phyloP scores from a whole-genome alignment of 2,797 vertebrate species.

The Argyrosomus regius region DNA sequence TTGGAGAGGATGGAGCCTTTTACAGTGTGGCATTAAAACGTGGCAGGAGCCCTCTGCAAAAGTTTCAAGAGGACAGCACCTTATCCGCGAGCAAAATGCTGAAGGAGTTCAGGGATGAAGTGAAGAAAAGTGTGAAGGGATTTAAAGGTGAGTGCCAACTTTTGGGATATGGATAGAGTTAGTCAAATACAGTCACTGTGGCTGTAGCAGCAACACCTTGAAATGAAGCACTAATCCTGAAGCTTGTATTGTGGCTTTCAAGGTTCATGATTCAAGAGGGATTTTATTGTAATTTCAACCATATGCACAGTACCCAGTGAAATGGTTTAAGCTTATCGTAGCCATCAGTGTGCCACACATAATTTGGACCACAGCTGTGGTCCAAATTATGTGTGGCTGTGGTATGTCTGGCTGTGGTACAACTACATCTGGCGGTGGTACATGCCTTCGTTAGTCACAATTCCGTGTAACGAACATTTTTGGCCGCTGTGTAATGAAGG shows the following conservation, averaged over 20 bases:
- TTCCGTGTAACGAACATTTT: too few relatives aligned
- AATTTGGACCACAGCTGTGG: too few relatives aligned
- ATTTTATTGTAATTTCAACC: too few relatives aligned
- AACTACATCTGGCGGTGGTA: too few relatives aligned
- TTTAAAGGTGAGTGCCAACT: conserved; percentile 72
- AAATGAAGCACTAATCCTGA: neutral
- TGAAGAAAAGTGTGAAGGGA: conserved; percentile 78
- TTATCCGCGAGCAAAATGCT: conserved; percentile 87
- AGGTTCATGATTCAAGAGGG: too few relatives aligned
- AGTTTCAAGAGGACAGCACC: conserved; percentile 75
- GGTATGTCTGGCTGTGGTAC: too few relatives aligned
- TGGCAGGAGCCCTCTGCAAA: conserved; percentile 55
- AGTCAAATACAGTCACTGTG: neutral
- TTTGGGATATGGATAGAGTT: neutral
- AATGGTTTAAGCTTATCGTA: too few relatives aligned
- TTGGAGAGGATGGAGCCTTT: conserved; percentile 78
- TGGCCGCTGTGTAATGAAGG: too few relatives aligned
- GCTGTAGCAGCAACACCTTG: neutral
- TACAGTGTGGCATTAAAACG: conserved; percentile 87
- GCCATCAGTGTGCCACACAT: too few relatives aligned
- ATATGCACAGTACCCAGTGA: too few relatives aligned
- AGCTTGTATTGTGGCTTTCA: neutral
- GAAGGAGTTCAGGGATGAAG: conserved; percentile 82
- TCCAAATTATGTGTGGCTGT: too few relatives aligned
- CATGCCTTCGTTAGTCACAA: too few relatives aligned